These are phyloP conservation scores for Eupithecia centaureata DNA, from an alignment of 2,888 invertebrate species.

Conservation along the genomic window DNA sequence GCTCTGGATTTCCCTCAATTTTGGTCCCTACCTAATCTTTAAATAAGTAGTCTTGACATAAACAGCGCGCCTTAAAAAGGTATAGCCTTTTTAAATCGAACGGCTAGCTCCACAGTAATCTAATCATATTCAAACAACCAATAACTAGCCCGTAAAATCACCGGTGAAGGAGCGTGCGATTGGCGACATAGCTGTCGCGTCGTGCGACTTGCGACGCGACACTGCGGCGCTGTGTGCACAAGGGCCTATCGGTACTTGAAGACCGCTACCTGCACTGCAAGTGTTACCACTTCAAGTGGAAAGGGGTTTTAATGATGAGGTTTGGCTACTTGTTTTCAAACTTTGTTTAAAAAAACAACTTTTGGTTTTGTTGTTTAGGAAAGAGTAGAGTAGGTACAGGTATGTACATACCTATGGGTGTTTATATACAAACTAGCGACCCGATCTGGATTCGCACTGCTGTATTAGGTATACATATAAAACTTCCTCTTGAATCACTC, in stretches of 20 bases:
- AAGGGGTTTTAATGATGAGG: slow-evolving; percentile 59
- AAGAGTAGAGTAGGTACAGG: too few relatives aligned
- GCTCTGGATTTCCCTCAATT: neutral
- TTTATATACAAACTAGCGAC: too few relatives aligned
- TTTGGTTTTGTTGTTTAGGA: neutral
- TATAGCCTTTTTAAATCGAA: neutral
- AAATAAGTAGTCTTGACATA: neutral
- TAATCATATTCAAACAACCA: slow-evolving; percentile 6
- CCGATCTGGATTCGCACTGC: too few relatives aligned
- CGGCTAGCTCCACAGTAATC: neutral
- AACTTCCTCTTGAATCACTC: too few relatives aligned
- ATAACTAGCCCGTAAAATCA: slow-evolving; percentile 1
- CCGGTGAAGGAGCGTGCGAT: slow-evolving; percentile 31
- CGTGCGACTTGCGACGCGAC: slow-evolving; percentile 34
- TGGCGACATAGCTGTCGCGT: slow-evolving; percentile 55
- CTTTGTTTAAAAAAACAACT: neutral
- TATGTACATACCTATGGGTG: too few relatives aligned
- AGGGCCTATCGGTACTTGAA: slow-evolving; percentile 63
- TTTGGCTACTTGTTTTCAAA: slow-evolving; percentile 9
- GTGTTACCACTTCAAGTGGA: slow-evolving; percentile 61
- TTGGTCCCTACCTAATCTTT: neutral
- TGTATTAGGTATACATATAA: too few relatives aligned
- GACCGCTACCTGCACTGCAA: slow-evolving; percentile 65
- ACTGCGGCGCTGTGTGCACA: slow-evolving; percentile 44
- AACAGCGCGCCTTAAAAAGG: neutral